phyloP scores from a whole-genome alignment of 2,113 vertebrate species.

The Petaurus breviceps region DNA sequence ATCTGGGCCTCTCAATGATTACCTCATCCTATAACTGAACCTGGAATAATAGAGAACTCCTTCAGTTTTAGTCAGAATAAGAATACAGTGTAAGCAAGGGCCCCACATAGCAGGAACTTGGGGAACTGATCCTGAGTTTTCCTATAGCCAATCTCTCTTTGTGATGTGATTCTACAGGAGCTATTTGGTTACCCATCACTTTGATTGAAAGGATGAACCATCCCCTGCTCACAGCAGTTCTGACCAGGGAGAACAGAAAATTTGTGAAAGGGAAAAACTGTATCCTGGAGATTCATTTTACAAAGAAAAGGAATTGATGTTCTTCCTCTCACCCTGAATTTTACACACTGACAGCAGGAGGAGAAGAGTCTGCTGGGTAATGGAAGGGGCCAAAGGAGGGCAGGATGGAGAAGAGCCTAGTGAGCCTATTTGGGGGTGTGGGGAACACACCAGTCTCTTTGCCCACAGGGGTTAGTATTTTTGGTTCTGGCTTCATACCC shows the following conservation, averaged over 20 bases:
- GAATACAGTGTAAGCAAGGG: too few species aligned
- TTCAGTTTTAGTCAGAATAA: background rate
- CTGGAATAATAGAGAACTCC: background rate
- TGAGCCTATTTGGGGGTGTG: too few species aligned
- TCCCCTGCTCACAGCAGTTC: background rate
- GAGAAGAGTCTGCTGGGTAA: too few species aligned
- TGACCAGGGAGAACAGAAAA: background rate
- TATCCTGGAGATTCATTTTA: background rate
- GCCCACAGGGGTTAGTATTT: too few species aligned
- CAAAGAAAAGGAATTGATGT: background rate
- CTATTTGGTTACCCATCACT: background rate
- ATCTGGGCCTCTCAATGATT: too few species aligned
- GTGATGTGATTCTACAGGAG: too few species aligned
- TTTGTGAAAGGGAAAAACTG: background rate
- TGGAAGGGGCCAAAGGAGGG: too few species aligned
- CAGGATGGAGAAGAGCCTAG: background rate
- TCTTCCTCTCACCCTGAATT: background rate
- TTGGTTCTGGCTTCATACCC: too few species aligned
- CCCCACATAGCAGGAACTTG: too few species aligned
- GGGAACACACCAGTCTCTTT: background rate
- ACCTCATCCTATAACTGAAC: too few species aligned
- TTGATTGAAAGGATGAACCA: background rate
- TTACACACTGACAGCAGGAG: background rate
- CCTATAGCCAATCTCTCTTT: too few species aligned
- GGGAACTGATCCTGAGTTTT: too few species aligned